Conservation (phyloP, 2,113 vertebrate species). For the Arizona elegans region DNA sequence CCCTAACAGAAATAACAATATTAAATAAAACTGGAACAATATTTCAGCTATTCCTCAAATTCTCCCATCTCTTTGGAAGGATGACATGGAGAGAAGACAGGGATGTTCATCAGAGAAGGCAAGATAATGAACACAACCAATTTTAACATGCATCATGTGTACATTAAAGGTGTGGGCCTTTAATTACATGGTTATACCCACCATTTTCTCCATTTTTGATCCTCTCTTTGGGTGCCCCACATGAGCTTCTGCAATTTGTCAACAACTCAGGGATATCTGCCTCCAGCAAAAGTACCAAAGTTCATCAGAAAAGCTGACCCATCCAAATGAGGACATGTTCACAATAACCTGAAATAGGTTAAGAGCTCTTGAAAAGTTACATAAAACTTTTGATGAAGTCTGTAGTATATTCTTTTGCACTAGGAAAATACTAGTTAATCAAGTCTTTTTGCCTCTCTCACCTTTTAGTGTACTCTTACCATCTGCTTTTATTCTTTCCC, state of each 20-base stretch:
- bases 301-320: background rate
- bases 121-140: background rate
- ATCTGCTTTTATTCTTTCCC: background rate
- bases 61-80: background rate
- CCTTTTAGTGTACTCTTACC: background rate
- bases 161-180: background rate
- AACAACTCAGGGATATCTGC: background rate
- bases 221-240: background rate
- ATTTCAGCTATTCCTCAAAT: background rate
- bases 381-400: background rate
- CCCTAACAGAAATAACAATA: background rate
- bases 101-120: background rate
- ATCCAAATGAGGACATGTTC: background rate
- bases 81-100: background rate
- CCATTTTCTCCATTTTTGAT: background rate
- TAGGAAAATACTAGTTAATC: background rate
- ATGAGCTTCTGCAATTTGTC: background rate
- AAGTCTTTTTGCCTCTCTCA: background rate
- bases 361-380: background rate
- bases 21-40: background rate
- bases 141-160: background rate
- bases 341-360: background rate
- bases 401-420: background rate
- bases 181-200: background rate
- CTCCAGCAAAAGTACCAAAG: background rate